phyloP scores from a whole-genome alignment of 2,113 vertebrate genomes.

The Plecturocebus donacophilus region DNA sequence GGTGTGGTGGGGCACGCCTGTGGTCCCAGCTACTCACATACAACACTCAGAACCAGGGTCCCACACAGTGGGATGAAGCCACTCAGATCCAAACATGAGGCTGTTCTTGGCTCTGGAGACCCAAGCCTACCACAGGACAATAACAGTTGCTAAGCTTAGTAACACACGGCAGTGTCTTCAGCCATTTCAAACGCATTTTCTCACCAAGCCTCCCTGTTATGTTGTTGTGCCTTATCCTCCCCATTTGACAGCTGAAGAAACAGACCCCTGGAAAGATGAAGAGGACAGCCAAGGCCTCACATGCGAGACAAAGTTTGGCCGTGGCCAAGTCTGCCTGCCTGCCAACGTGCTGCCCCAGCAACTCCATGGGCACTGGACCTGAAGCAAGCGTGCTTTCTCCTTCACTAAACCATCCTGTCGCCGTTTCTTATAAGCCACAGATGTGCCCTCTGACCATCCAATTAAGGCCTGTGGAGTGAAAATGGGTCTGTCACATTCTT shows the following conservation, averaged over 20 bases:
- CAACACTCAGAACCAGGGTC: background rate
- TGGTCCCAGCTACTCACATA: too few relatives aligned
- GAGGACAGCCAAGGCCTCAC: background rate
- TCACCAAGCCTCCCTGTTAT: background rate
- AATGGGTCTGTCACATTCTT: background rate
- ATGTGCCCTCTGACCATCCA: constrained; percentile 36
- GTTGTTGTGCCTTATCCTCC: background rate
- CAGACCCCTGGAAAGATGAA: background rate
- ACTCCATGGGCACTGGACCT: background rate
- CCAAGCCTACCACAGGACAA: background rate
- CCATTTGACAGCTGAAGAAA: background rate
- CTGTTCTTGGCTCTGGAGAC: background rate
- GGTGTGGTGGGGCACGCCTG: too few relatives aligned
- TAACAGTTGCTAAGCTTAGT: background rate
- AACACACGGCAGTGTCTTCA: background rate
- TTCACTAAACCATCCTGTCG: background rate
- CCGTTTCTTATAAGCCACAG: background rate
- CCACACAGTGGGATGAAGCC: background rate
- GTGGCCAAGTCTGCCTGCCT: background rate
- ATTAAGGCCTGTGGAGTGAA: background rate
- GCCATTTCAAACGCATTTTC: background rate
- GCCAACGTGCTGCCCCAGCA: background rate
- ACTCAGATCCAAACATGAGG: background rate
- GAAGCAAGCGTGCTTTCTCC: background rate
- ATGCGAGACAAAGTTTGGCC: background rate